These are phyloP conservation scores for Hylomyscus alleni DNA, from an alignment of 2,797 vertebrate genomes.

Conservation along the genomic window DNA sequence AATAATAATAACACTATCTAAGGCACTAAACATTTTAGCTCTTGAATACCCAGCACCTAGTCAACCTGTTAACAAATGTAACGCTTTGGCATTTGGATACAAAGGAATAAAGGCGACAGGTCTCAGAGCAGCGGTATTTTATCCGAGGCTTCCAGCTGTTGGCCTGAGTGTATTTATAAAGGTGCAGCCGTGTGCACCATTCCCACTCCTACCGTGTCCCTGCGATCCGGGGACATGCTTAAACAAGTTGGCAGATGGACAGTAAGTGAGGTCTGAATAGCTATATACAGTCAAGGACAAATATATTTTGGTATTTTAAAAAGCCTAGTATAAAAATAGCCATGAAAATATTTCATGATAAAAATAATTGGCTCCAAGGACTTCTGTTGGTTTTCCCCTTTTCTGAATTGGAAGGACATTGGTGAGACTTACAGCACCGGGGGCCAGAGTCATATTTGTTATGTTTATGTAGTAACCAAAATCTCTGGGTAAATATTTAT, in stretches of 20 bases:
- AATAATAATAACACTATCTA: too few species aligned
- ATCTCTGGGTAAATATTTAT: conserved; percentile 75
- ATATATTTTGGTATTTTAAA: conserved; percentile 45
- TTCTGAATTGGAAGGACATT: conserved; percentile 53
- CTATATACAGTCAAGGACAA: conserved; percentile 49
- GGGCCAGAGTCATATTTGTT: conserved; percentile 62
- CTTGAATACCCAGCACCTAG: neutral
- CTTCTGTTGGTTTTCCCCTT: neutral
- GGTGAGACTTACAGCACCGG: conserved; percentile 50
- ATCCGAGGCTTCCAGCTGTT: neutral
- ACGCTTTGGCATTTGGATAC: neutral
- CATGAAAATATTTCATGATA: conserved; percentile 54
- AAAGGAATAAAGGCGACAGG: conserved; percentile 2
- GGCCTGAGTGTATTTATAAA: neutral
- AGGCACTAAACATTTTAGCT: neutral
- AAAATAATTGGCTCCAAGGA: conserved; percentile 63
- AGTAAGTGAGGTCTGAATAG: conserved; percentile 54
- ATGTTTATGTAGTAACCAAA: conserved; percentile 82
- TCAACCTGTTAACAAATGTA: neutral
- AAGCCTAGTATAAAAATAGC: conserved; percentile 65
- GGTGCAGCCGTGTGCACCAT: neutral
- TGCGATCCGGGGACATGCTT: neutral
- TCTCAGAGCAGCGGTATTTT: neutral
- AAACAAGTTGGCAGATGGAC: conserved; percentile 7
- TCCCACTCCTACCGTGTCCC: neutral